phyloP scores from a whole-genome alignment of 2,113 vertebrate genomes.

The Camarhynchus parvulus region DNA sequence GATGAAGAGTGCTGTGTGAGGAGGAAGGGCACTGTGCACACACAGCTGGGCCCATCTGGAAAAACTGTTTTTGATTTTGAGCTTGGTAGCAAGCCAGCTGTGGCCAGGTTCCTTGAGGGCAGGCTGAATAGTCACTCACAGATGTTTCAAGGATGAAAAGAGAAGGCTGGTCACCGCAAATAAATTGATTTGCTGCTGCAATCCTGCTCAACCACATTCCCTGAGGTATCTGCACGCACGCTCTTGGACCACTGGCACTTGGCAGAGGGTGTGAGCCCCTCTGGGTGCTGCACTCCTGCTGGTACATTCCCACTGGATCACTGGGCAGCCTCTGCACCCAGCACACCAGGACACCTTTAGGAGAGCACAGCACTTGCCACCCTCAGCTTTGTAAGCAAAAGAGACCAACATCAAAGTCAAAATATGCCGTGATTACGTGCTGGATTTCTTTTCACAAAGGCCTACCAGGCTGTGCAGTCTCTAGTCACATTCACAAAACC shows the following conservation, averaged over 20 bases:
- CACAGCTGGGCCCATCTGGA: slow-evolving; percentile 23
- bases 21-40: background rate
- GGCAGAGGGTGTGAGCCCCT: background rate
- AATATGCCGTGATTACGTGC: fast-evolving
- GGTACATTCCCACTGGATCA: background rate
- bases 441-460: background rate
- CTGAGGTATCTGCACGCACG: background rate
- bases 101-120: background rate
- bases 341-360: background rate
- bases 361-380: background rate
- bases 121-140: background rate
- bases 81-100: slow-evolving; percentile 29
- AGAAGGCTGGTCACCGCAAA: background rate
- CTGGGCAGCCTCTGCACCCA: background rate
- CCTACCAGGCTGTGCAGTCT: background rate
- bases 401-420: background rate
- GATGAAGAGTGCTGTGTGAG: background rate
- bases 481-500: background rate
- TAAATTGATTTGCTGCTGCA: background rate
- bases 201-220: background rate
- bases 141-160: slow-evolving; percentile 14
- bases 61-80: background rate
- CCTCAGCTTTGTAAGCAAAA: background rate
- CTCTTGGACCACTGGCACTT: background rate
- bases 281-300: background rate